phyloP scores from a whole-genome alignment of 2,113 vertebrate genomes.

The Hiodon tergisus region DNA sequence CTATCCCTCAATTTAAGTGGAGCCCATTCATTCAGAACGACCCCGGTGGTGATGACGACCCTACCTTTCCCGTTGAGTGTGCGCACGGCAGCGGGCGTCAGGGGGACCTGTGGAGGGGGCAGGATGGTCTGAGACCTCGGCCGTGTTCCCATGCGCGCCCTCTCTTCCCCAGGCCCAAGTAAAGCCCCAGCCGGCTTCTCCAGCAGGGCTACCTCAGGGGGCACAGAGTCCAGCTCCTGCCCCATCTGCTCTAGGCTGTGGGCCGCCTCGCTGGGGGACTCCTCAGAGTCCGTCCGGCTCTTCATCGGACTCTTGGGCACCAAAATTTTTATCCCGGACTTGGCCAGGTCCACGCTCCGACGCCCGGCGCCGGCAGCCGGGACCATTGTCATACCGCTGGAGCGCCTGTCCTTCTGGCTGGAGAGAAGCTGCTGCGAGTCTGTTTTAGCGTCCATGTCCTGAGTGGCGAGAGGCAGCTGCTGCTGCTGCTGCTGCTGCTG shows the following conservation, averaged over 20 bases:
- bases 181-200: conserved; percentile 77
- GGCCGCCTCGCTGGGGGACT: conserved; percentile 78
- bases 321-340: conserved; percentile 92
- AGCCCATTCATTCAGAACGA: neutral
- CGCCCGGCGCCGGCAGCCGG: conserved; percentile 56
- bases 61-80: conserved; percentile 80
- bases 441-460: conserved; percentile 56
- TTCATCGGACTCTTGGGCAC: conserved; percentile 94
- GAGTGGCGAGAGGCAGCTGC: conserved; percentile 9
- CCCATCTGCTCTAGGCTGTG: conserved; percentile 78
- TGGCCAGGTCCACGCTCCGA: conserved; percentile 84
- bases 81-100: conserved; percentile 71
- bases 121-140: conserved; percentile 72
- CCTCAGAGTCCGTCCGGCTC: conserved; percentile 74
- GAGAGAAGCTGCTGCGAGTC: conserved; percentile 55
- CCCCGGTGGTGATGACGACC: conserved; percentile 11
- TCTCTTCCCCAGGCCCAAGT: conserved; percentile 80
- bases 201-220: conserved; percentile 82
- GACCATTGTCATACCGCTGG: conserved; percentile 28
- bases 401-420: conserved; percentile 68
- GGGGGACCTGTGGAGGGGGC: conserved; percentile 66
- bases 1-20: neutral
- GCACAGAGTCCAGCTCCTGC: conserved; percentile 78
- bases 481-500: conserved; percentile 25
- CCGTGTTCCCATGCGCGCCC: conserved; percentile 90